Evolutionary conservation across 2,888 invertebrate species (phyloP), one percentile per base, ranked within the genome.

Genomic region (Steinernema hermaphroditum): DNA sequence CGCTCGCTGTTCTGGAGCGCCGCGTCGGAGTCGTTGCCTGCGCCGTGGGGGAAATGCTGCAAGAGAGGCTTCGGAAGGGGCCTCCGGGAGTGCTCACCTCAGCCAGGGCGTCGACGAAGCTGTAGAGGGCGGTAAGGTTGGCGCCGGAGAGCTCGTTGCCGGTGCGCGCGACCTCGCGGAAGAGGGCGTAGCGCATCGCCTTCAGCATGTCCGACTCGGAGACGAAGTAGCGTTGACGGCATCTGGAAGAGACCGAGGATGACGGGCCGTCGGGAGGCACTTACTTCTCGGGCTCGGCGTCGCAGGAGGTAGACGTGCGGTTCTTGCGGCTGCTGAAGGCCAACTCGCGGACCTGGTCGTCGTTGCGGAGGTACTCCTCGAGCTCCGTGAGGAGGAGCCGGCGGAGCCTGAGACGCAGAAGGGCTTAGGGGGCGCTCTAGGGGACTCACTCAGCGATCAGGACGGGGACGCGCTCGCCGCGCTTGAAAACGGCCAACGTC

Each of bases 191-290:
- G 46, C 82, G 74, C 75, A 85, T 82, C 16, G 86, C 82, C 73
- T 84, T 84, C 70, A 86, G 78, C 82, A 86, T 83, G 72, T 86
- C 86, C 22, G 81, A 77, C 73, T 86, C 86, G 1, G 84, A 83
- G 8, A 85, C 83, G 70, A 73, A 86, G 76, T 79, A 85, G 27
- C 73, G 76, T 43, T 76, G 73, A 49, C 77, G 76, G 71, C 84
- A 84, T 62, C 83, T 83, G 72, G 73, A 80, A 75, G 6, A 46
- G 22, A 4, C 1, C 12, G 27, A 32, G n/a, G 22, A 50, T 19
- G 24, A 46, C 4, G 46, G n/a, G n/a, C 46, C 16, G 6, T 46
- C 8, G 46, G 19, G 16, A 54, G 27, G 14, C 24, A 22, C 29
- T n/a, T 69, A 24, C 57, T 69, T 44, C n/a, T 75, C 69, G 1